Conservation (phyloP, 2,888 invertebrate species). For the Poecilobothrus nobilitatus region DNA sequence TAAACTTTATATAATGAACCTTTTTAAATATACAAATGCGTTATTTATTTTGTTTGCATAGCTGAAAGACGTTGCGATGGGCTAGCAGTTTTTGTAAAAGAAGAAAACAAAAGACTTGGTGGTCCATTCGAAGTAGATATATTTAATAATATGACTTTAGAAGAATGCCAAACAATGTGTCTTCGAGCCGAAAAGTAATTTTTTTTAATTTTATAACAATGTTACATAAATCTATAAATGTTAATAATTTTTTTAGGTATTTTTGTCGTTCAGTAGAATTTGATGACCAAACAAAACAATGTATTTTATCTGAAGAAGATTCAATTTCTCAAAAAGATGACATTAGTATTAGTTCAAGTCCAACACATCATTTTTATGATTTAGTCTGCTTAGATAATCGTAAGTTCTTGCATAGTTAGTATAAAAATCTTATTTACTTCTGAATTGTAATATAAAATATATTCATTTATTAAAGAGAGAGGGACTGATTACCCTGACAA, state of each 20-base stretch:
- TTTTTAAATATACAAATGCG: neutral
- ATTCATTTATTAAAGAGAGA: conserved; percentile 57
- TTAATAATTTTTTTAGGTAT: conserved; percentile 46
- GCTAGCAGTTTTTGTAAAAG: conserved; percentile 77
- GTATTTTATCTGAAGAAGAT: conserved; percentile 85
- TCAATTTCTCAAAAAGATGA: conserved; percentile 83
- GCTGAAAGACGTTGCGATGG: conserved; percentile 82
- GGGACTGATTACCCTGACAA: conserved; percentile 84
- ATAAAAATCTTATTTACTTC: neutral
- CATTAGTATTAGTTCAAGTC: conserved; percentile 73
- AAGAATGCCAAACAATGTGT: conserved; percentile 83
- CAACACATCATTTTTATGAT: conserved; percentile 80
- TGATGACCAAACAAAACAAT: conserved; percentile 76
- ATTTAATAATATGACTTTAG: conserved; percentile 74
- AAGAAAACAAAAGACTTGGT: conserved; percentile 77
- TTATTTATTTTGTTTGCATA: conserved; percentile 31
- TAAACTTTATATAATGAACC: too few species aligned
- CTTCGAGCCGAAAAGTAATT: conserved; percentile 74
- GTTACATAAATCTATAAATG: neutral
- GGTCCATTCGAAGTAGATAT: conserved; percentile 85
- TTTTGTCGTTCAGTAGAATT: conserved; percentile 85
- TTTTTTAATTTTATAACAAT: conserved; percentile 15
- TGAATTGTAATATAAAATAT: conserved; percentile 12
- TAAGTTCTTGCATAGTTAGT: conserved; percentile 48
- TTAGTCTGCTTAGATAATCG: conserved; percentile 83